Evolutionary conservation across 2,113 vertebrate genomes (phyloP).

Genomic region (Lonchura striata): DNA sequence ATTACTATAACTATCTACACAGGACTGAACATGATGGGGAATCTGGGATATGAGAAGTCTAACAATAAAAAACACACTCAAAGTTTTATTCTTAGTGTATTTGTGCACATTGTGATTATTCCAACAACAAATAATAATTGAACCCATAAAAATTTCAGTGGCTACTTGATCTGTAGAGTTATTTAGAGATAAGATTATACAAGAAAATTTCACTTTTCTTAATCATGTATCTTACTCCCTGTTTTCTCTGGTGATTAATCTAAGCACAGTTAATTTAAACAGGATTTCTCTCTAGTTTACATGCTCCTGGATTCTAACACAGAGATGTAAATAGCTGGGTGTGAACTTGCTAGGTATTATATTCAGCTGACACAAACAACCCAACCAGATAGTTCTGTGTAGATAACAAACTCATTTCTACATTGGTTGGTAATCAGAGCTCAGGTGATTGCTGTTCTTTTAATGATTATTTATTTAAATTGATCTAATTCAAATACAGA

Average conservation of each 20-base stretch:
- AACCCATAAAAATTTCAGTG: not conserved
- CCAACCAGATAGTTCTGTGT: slow-evolving; percentile 33
- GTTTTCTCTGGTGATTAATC: not conserved
- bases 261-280: not conserved
- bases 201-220: not conserved
- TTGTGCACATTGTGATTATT: not conserved
- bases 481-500: not conserved
- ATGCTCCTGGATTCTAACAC: slow-evolving; percentile 3
- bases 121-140: not conserved
- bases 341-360: slow-evolving; percentile 40
- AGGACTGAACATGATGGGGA: slow-evolving; percentile 67
- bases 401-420: slow-evolving; percentile 40
- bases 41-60: slow-evolving; percentile 21
- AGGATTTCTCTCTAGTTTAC: slow-evolving; percentile 34
- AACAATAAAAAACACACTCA: not conserved
- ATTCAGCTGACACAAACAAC: slow-evolving; percentile 60
- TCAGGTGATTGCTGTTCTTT: slow-evolving; percentile 2
- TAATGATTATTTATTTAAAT: slow-evolving; percentile 51
- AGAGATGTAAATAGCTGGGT: slow-evolving; percentile 52
- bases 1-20: slow-evolving; percentile 56
- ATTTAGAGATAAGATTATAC: not conserved
- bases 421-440: not conserved
- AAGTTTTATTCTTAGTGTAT: not conserved
- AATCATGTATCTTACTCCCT: not conserved
- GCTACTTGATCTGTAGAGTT: not conserved